A percentile compares a stretch with the other conserved stretches of the same genome.
These are phyloP conservation scores for Hystrix brachyura DNA, from an alignment of 2,113 vertebrate genomes.

Conservation along the genomic window DNA sequence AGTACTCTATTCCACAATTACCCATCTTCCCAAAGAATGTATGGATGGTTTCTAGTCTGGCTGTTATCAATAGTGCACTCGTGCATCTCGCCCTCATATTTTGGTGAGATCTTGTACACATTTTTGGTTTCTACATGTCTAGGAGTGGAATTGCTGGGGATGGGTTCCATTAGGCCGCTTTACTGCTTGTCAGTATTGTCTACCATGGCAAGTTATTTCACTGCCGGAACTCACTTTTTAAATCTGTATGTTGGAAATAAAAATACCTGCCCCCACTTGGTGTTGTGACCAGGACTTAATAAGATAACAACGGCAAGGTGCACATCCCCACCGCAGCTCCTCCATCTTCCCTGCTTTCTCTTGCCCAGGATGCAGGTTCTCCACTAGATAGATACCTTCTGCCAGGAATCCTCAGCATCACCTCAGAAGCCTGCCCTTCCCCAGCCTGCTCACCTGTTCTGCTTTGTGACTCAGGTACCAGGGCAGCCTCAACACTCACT, in stretches of 20 bases:
- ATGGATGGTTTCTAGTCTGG: neutral
- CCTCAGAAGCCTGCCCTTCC: neutral
- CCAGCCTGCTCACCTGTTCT: neutral
- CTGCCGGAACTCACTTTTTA: neutral
- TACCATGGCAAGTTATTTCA: neutral
- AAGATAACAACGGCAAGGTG: neutral
- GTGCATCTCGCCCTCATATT: neutral
- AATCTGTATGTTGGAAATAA: constrained; percentile 1
- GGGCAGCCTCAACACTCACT: neutral
- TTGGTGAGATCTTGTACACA: neutral
- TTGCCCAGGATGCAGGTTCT: neutral
- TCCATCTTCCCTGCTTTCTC: neutral
- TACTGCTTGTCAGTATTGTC: neutral
- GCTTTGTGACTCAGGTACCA: neutral
- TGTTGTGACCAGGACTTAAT: neutral
- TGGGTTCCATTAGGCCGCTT: neutral
- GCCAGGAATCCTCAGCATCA: neutral
- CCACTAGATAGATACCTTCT: neutral
- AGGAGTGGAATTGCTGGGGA: neutral
- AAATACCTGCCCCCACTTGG: neutral
- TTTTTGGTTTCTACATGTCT: neutral
- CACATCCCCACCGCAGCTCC: neutral
- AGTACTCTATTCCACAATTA: neutral
- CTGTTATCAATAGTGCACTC: neutral
- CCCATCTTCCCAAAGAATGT: neutral